Conservation (phyloP, 2,888 invertebrate species). For the Venusia cambrica region DNA sequence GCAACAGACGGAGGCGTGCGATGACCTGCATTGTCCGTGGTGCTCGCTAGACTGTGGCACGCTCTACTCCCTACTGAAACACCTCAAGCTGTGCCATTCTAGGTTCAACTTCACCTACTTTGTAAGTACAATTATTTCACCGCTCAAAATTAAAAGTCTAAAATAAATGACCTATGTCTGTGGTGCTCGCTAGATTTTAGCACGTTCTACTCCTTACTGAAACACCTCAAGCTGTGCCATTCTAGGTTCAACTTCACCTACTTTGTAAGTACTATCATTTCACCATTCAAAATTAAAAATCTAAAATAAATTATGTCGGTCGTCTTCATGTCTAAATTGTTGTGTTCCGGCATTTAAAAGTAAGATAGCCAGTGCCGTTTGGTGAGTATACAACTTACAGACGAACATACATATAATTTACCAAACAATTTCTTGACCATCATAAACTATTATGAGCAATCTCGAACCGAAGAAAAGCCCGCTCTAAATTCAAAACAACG, state of each 20-base stretch:
- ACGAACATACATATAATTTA: not conserved
- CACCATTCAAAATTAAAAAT: no score
- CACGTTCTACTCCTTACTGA: slow-evolving; percentile 92
- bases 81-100: slow-evolving; percentile 95
- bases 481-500: no score
- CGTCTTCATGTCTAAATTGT: no score
- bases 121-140: no score
- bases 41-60: slow-evolving; percentile 94
- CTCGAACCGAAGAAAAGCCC: no score
- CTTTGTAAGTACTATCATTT: slow-evolving; percentile 88
- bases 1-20: slow-evolving; percentile 96
- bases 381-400: slow-evolving; percentile 68
- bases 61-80: slow-evolving; percentile 94
- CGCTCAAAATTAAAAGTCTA: no score
- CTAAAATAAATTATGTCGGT: no score
- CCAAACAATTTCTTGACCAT: no score
- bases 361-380: no score
- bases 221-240: slow-evolving; percentile 96
- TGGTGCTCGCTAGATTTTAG: slow-evolving; percentile 97
- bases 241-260: slow-evolving; percentile 96
- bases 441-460: no score
- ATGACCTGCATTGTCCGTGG: slow-evolving; percentile 97
- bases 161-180: no score
- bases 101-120: slow-evolving; percentile 96
- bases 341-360: no score